phyloP scores from a whole-genome alignment of 2,888 invertebrate genomes.

The Prionchulus punctatus region DNA sequence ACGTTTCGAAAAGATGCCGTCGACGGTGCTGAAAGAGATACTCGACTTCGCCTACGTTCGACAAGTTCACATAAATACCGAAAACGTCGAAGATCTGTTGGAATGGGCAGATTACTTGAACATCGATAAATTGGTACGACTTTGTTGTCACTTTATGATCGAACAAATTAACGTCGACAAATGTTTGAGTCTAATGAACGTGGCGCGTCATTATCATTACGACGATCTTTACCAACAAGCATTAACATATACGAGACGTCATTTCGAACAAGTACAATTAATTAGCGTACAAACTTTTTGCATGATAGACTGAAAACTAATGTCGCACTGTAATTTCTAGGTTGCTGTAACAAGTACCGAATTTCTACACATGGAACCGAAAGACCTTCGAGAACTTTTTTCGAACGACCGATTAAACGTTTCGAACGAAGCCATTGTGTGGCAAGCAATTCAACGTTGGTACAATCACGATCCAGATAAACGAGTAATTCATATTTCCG shows the following conservation, averaged over 20 bases:
- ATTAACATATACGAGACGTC: background rate
- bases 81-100: background rate
- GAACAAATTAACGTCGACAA: background rate
- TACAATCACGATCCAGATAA: conserved; percentile 45
- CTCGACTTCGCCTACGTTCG: conserved; percentile 1
- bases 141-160: conserved; percentile 2
- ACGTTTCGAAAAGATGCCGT: conserved; percentile 41
- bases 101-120: background rate
- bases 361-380: conserved; percentile 45
- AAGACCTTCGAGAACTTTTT: conserved; percentile 49
- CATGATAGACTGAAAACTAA: background rate
- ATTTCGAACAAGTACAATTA: conserved; percentile 3
- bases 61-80: background rate
- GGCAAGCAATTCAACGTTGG: conserved; percentile 54
- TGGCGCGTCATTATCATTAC: background rate
- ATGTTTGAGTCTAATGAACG: background rate
- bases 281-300: background rate
- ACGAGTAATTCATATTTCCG: conserved; percentile 44
- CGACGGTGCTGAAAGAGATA: conserved; percentile 34
- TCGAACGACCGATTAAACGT: conserved; percentile 56
- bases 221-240: background rate
- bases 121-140: background rate
- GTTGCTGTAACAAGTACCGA: conserved; percentile 44
- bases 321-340: background rate
- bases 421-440: conserved; percentile 44